These are phyloP conservation scores for Neomorphus geoffroyi DNA, from an alignment of 2,797 vertebrate species.

Conservation along the genomic window DNA sequence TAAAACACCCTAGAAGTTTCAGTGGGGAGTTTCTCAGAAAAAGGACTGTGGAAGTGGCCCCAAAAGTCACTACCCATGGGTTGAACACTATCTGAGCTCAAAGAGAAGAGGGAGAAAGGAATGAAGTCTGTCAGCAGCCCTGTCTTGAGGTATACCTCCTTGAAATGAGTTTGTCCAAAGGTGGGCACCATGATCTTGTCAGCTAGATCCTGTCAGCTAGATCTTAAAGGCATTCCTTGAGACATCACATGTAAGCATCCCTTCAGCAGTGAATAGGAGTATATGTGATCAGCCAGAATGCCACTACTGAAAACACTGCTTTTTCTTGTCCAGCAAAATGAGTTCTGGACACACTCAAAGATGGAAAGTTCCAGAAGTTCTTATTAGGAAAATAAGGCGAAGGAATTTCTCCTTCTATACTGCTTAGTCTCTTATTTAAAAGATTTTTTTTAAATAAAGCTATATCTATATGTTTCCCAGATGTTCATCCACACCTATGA, in stretches of 20 bases:
- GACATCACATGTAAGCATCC: fast-evolving
- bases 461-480: not conserved
- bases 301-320: not conserved
- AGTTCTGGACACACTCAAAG: not conserved
- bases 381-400: not conserved
- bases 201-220: not conserved
- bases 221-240: not conserved
- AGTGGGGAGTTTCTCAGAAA: not conserved
- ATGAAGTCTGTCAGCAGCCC: not conserved
- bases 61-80: not conserved
- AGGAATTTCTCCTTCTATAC: not conserved
- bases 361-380: not conserved
- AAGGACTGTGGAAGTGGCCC: not conserved
- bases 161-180: not conserved
- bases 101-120: not conserved
- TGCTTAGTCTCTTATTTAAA: not conserved
- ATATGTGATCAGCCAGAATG: not conserved
- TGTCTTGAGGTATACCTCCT: not conserved
- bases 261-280: not conserved
- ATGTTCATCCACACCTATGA: not conserved
- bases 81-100: not conserved
- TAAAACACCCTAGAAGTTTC: not conserved
- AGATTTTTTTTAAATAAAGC: not conserved
- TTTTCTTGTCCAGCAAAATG: not conserved
- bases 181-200: not conserved